Evolutionary conservation across 2,113 vertebrate species (phyloP).

Genomic region (Eulacestoma nigropectus): DNA sequence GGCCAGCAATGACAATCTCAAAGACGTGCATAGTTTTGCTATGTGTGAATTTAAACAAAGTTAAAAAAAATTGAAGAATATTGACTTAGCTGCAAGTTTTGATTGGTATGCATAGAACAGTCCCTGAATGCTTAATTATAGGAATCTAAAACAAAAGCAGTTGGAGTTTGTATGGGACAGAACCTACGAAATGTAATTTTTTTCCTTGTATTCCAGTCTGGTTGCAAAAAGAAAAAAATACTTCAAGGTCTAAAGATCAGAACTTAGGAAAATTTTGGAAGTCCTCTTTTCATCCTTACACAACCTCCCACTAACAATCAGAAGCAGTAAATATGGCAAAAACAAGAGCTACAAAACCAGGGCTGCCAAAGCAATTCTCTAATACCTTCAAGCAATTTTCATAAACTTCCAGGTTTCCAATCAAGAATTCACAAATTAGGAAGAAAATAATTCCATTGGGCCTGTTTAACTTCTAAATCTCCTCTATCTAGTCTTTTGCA

Average conservation of each 20-base stretch:
- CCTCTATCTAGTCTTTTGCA: background rate
- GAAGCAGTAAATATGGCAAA: background rate
- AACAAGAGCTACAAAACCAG: background rate
- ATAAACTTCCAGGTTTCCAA: background rate
- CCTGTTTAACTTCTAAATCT: background rate
- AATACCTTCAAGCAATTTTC: background rate
- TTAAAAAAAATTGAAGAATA: background rate
- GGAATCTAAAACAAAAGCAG: background rate
- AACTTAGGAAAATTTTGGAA: background rate
- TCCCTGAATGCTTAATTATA: background rate
- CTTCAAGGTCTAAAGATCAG: background rate
- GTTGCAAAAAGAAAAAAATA: background rate
- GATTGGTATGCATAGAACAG: background rate
- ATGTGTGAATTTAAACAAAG: background rate
- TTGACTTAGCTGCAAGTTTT: background rate
- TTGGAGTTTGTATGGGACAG: background rate
- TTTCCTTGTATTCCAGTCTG: background rate
- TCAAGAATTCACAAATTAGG: background rate
- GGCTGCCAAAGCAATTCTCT: background rate
- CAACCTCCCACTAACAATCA: background rate
- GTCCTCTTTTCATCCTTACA: background rate
- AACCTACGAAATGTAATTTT: background rate
- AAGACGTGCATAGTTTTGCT: background rate
- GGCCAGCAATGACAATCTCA: background rate
- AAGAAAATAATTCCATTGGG: background rate